These are phyloP conservation scores for Synergus umbraculus DNA, from an alignment of 2,888 invertebrate species.

Conservation along the genomic window DNA sequence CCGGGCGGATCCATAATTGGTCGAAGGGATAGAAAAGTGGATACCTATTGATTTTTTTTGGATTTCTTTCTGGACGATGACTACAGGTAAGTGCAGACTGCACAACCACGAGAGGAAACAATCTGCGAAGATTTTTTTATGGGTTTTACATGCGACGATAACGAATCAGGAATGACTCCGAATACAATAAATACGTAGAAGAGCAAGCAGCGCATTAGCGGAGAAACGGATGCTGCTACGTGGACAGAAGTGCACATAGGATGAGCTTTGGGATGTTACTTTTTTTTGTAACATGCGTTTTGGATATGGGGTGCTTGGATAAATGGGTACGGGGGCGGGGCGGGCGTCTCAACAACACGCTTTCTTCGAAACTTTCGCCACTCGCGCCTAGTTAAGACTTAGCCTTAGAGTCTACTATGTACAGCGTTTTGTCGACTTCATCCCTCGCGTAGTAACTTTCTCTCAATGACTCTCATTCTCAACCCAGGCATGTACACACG, in stretches of 20 bases:
- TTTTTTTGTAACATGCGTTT: conserved; percentile 46
- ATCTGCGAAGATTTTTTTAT: conserved; percentile 1
- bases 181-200: conserved; percentile 60
- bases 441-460: conserved; percentile 45
- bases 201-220: conserved; percentile 44
- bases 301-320: conserved; percentile 48
- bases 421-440: conserved; percentile 35
- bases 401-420: conserved; percentile 53
- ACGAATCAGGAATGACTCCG: conserved; percentile 61
- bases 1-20: conserved; percentile 52
- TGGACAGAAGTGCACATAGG: conserved; percentile 54
- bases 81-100: conserved; percentile 28
- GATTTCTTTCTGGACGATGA: conserved; percentile 43
- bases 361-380: conserved; percentile 46
- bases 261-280: conserved; percentile 31
- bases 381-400: conserved; percentile 46
- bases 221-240: conserved; percentile 43
- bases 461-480: conserved; percentile 44
- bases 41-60: background rate
- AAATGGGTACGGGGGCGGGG: conserved; percentile 52
- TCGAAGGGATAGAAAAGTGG: conserved; percentile 20
- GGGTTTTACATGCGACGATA: conserved; percentile 28
- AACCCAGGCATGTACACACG: conserved; percentile 49
- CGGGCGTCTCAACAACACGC: conserved; percentile 69
- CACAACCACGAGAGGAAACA: conserved; percentile 35